Percentiles rank a stretch among this genome's conserved stretches.
Conservation (phyloP, 2,113 vertebrate genomes). For the Thunnus maccoyii region DNA sequence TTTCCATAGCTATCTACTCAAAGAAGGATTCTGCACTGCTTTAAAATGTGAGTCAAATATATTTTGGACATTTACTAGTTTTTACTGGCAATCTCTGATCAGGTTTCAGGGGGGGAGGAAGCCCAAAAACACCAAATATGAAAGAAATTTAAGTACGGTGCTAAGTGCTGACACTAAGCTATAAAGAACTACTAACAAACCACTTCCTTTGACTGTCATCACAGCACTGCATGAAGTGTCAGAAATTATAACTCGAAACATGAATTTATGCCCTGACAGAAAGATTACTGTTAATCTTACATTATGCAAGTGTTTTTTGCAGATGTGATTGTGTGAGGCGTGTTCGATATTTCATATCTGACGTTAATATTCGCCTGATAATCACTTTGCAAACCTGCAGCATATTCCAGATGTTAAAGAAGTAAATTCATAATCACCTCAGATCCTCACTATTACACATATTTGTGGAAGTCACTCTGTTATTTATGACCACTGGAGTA, state of each 20-base stretch:
- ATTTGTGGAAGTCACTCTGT: too few relatives aligned
- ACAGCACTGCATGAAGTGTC: too few relatives aligned
- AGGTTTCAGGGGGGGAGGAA: not conserved
- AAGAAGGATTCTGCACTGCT: not conserved
- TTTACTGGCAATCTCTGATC: not conserved
- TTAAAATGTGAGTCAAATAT: constrained; percentile 1
- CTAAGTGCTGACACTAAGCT: not conserved
- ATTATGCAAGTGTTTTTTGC: not conserved
- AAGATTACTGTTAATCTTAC: too few relatives aligned
- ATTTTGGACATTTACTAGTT: constrained; percentile 11
- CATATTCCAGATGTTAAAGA: too few relatives aligned
- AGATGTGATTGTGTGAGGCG: not conserved
- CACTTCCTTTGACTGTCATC: too few relatives aligned
- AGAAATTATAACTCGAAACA: too few relatives aligned
- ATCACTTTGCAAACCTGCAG: not conserved
- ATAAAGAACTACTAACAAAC: constrained; percentile 5
- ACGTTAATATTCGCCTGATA: too few relatives aligned
- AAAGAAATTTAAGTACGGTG: not conserved
- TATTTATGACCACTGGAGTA: too few relatives aligned
- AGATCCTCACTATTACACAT: too few relatives aligned
- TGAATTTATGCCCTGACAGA: too few relatives aligned
- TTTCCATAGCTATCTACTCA: not conserved
- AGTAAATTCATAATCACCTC: too few relatives aligned
- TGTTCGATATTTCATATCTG: too few relatives aligned
- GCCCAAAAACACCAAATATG: not conserved